Conservation (phyloP, 2,113 vertebrate species). For the Dasyornis broadbenti region DNA sequence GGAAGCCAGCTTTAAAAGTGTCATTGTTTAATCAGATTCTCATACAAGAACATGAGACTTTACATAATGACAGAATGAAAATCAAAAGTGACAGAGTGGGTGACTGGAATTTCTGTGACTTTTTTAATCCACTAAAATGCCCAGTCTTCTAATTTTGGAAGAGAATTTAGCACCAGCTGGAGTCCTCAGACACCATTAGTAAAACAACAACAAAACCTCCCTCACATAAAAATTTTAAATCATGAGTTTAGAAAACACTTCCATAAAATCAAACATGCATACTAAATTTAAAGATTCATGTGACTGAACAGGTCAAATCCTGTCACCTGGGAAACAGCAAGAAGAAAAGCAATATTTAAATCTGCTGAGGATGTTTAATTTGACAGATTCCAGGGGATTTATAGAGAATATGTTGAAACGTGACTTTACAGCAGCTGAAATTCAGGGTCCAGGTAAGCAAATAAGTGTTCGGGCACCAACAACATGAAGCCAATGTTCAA, state of each 20-base stretch:
- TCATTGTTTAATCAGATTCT: background rate
- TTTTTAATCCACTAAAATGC: background rate
- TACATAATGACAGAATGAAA: background rate
- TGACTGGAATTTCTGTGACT: background rate
- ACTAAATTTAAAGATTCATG: background rate
- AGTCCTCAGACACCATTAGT: background rate
- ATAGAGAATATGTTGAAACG: background rate
- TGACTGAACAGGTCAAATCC: background rate
- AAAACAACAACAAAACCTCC: conserved; percentile 7
- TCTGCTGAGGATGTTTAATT: background rate
- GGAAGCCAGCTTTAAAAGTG: background rate
- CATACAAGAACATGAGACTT: background rate
- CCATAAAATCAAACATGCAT: background rate
- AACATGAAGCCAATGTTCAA: background rate
- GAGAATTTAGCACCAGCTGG: conserved; percentile 15
- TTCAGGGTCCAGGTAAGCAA: background rate
- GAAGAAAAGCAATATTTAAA: background rate
- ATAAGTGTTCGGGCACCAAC: background rate
- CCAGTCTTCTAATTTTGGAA: background rate
- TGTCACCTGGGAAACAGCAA: background rate
- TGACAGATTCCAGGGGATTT: background rate
- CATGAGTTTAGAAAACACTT: background rate
- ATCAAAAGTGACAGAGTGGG: background rate
- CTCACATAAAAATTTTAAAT: background rate
- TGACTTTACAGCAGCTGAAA: background rate